Conservation (phyloP, 1,140 invertebrate species). For the Andrena cerasifolii region DNA sequence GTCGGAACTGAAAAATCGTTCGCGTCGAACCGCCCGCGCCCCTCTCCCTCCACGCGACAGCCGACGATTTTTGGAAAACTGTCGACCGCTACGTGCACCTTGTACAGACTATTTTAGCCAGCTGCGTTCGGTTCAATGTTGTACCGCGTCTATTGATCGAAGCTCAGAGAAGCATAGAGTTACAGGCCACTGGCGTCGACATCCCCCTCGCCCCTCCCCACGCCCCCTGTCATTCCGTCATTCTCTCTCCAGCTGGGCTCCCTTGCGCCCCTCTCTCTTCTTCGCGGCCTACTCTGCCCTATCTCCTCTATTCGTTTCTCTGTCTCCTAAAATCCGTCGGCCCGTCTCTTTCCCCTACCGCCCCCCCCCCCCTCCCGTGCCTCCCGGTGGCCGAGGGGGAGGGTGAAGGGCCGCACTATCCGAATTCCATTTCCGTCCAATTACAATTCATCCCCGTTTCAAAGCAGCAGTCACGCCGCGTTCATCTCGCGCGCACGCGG, state of each 20-base stretch:
- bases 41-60: too few relatives aligned
- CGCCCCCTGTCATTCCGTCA: constrained; percentile 14
- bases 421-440: constrained; percentile 79
- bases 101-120: constrained; percentile 73
- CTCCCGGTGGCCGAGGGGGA: neutral
- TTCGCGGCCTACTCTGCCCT: constrained; percentile 10
- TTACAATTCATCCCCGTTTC: constrained; percentile 77
- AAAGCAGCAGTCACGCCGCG: constrained; percentile 73
- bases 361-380: constrained; percentile 11
- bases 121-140: constrained; percentile 76
- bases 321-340: constrained; percentile 10
- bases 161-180: constrained; percentile 78
- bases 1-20: constrained; percentile 43
- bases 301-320: constrained; percentile 28
- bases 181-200: constrained; percentile 78
- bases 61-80: constrained; percentile 65
- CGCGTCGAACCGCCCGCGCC: neutral
- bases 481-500: constrained; percentile 63
- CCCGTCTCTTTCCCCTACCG: constrained; percentile 7
- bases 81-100: constrained; percentile 53
- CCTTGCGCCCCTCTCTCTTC: neutral
- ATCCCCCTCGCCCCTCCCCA: constrained; percentile 55
- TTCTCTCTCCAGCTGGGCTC: neutral
- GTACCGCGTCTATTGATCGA: constrained; percentile 80
- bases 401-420: constrained; percentile 61